phyloP scores from a whole-genome alignment of 2,797 vertebrate genomes.

The Channallabes apus region DNA sequence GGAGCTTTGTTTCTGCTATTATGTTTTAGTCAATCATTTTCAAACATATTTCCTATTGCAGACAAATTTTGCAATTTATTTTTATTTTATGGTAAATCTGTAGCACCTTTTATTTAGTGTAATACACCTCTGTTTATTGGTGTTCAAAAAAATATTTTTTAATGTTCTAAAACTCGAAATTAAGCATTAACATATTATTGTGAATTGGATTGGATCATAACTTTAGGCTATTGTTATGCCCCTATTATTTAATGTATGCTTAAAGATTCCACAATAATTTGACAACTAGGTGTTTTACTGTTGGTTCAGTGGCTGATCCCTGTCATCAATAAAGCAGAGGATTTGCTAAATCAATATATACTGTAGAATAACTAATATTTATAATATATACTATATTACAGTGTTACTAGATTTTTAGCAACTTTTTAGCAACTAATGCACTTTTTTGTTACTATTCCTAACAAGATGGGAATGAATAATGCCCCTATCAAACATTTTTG shows the following conservation, averaged over 20 bases:
- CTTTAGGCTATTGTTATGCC: background rate
- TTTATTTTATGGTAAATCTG: background rate
- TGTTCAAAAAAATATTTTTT: too few relatives aligned
- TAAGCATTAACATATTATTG: background rate
- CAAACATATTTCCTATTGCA: background rate
- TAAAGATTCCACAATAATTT: background rate
- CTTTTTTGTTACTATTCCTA: background rate
- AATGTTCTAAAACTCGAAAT: background rate
- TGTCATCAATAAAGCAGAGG: background rate
- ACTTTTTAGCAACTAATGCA: background rate
- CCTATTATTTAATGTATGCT: background rate
- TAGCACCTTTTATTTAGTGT: background rate
- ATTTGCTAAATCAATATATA: too few relatives aligned
- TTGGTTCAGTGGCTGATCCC: background rate
- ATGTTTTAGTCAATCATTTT: background rate
- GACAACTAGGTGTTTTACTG: background rate
- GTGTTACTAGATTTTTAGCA: background rate
- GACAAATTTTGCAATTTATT: background rate
- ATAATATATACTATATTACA: too few relatives aligned
- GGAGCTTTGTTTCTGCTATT: background rate
- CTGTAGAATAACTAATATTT: too few relatives aligned
- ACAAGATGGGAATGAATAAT: background rate
- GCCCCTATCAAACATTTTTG: background rate
- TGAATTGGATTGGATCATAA: background rate
- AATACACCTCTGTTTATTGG: background rate